Evolutionary conservation across 2,113 vertebrate genomes (phyloP).

Genomic region (Heptranchias perlo): DNA sequence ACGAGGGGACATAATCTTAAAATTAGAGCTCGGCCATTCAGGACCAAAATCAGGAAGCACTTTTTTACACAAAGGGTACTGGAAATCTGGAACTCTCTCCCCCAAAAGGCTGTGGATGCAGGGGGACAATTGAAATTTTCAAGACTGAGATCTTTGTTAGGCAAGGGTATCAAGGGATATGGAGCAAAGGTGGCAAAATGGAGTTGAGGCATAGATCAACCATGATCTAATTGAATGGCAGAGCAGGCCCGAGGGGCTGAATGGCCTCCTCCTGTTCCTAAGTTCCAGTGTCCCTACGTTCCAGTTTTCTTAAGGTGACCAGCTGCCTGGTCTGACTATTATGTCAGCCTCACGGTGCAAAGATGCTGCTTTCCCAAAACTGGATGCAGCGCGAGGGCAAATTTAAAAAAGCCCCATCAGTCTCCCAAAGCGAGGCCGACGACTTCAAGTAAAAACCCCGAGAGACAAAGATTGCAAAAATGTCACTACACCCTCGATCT

Average conservation of each 20-base stretch:
- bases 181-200: background rate
- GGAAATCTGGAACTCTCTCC: background rate
- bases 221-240: no score
- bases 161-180: background rate
- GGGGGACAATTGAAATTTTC: background rate
- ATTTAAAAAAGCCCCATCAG: background rate
- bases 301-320: background rate
- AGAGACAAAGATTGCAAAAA: background rate
- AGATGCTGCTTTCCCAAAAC: background rate
- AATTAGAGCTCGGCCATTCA: no score
- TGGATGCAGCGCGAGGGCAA: background rate
- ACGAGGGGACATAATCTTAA: background rate
- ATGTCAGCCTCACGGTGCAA: background rate
- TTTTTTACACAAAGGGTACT: background rate
- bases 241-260: background rate
- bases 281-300: background rate
- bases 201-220: no score
- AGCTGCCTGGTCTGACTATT: background rate
- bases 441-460: background rate
- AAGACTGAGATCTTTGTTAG: no score
- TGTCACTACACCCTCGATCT: background rate
- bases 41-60: background rate
- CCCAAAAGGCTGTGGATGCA: background rate
- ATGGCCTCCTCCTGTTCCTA: background rate
- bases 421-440: background rate